Evolutionary conservation across 1,140 invertebrate genomes (phyloP).

Genomic region (Oscheius sp.): DNA sequence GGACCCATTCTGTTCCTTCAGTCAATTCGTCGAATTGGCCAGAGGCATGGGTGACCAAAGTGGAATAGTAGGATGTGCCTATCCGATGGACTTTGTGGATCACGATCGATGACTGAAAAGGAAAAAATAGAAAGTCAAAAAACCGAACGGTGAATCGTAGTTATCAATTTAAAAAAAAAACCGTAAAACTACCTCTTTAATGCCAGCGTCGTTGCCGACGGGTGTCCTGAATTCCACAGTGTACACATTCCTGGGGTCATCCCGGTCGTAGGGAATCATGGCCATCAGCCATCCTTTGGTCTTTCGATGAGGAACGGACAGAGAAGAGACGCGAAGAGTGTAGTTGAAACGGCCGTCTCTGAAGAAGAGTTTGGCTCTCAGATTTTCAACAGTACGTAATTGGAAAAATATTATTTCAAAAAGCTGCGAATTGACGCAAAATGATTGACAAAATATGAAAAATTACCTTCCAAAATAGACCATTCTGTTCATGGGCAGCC

Average conservation of each 20-base stretch:
- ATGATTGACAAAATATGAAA: background rate
- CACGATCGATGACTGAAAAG: constrained; percentile 43
- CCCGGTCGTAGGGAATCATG: constrained; percentile 52
- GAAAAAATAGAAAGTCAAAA: constrained; percentile 5
- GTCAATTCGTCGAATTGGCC: constrained; percentile 55
- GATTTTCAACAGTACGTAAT: background rate
- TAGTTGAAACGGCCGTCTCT: constrained; percentile 55
- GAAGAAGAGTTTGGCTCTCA: background rate
- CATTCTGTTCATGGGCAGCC: constrained; percentile 58
- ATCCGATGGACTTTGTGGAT: constrained; percentile 52
- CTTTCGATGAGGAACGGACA: constrained; percentile 51
- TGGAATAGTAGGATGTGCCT: constrained; percentile 53
- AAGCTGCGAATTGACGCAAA: background rate
- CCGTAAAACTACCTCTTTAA: constrained; percentile 28
- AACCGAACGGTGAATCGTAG: background rate
- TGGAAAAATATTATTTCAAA: background rate
- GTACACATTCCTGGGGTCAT: constrained; percentile 53
- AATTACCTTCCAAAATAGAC: constrained; percentile 50
- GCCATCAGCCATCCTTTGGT: constrained; percentile 56
- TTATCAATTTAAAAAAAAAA: background rate
- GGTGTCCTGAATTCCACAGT: constrained; percentile 54
- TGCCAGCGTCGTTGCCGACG: constrained; percentile 48
- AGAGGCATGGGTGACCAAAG: constrained; percentile 46
- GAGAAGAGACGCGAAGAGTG: constrained; percentile 53
- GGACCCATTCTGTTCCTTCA: constrained; percentile 39